These are phyloP conservation scores for Gasterosteus nipponicus DNA, from an alignment of 2,113 vertebrate genomes.

Conservation along the genomic window DNA sequence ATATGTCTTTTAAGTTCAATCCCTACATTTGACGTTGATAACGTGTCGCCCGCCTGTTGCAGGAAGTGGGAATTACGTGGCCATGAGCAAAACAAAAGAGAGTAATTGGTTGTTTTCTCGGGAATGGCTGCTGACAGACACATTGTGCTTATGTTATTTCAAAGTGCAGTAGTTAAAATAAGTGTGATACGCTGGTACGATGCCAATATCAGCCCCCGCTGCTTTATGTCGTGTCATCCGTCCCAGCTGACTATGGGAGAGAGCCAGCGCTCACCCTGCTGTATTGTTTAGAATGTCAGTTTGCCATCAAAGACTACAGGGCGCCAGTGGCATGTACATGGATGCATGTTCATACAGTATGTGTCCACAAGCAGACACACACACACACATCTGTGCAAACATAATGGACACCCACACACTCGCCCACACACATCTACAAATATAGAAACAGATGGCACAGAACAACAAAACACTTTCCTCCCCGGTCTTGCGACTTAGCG, in stretches of 20 bases:
- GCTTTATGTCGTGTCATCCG: background rate
- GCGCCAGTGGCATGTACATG: background rate
- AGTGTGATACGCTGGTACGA: background rate
- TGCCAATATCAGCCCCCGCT: background rate
- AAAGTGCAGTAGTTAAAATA: background rate
- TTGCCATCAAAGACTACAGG: constrained; percentile 3
- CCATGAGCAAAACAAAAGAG: constrained; percentile 15
- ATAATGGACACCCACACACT: constrained; percentile 7
- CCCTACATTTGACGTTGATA: constrained; percentile 54
- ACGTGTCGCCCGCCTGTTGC: constrained; percentile 66
- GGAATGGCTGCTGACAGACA: constrained; percentile 21
- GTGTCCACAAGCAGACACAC: constrained; percentile 1
- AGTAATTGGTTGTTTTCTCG: constrained; percentile 36
- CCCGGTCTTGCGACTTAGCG: constrained; percentile 20
- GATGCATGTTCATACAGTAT: background rate
- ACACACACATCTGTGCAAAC: constrained; percentile 19
- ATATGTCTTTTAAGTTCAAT: constrained; percentile 61
- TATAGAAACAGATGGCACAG: constrained; percentile 6
- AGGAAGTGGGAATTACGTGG: constrained; percentile 61
- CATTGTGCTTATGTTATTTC: constrained; percentile 5
- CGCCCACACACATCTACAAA: background rate
- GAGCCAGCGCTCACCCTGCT: background rate
- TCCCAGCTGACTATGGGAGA: background rate
- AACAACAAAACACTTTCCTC: constrained; percentile 8
- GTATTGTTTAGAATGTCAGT: background rate